Conservation (phyloP, 2,888 invertebrate genomes). For the Ecdyonurus torrentis region DNA sequence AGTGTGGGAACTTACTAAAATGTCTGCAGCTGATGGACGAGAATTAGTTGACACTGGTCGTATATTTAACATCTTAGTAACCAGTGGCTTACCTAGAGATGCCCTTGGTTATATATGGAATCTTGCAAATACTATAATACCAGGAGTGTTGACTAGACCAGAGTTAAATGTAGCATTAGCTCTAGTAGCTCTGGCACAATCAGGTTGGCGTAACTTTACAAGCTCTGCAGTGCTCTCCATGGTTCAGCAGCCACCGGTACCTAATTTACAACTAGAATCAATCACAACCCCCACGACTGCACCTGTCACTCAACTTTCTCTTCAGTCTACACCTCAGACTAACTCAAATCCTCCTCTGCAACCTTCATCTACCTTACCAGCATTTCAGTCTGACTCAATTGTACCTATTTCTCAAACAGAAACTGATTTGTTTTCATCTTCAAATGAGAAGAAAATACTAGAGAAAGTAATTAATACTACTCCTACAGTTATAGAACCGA, state of each 20-base stretch:
- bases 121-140: slow-evolving; percentile 28
- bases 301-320: neutral
- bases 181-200: slow-evolving; percentile 31
- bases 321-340: neutral
- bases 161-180: slow-evolving; percentile 30
- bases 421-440: too few species aligned
- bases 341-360: neutral
- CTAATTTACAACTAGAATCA: slow-evolving; percentile 23
- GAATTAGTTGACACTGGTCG: slow-evolving; percentile 25
- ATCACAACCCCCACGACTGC: neutral
- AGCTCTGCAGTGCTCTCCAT: slow-evolving; percentile 18
- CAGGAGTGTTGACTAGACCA: slow-evolving; percentile 29
- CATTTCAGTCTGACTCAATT: neutral
- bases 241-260: slow-evolving; percentile 20
- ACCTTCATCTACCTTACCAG: neutral
- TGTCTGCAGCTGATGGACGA: slow-evolving; percentile 23
- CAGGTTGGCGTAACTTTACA: slow-evolving; percentile 20
- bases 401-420: too few species aligned
- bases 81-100: slow-evolving; percentile 30
- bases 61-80: slow-evolving; percentile 28
- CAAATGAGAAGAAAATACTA: too few species aligned
- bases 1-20: slow-evolving; percentile 24
- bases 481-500: neutral
- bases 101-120: slow-evolving; percentile 32
- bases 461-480: neutral